Percentiles rank a stretch among this genome's conserved stretches.
Conservation (phyloP, 2,888 invertebrate genomes). For the Sericinus montela region DNA sequence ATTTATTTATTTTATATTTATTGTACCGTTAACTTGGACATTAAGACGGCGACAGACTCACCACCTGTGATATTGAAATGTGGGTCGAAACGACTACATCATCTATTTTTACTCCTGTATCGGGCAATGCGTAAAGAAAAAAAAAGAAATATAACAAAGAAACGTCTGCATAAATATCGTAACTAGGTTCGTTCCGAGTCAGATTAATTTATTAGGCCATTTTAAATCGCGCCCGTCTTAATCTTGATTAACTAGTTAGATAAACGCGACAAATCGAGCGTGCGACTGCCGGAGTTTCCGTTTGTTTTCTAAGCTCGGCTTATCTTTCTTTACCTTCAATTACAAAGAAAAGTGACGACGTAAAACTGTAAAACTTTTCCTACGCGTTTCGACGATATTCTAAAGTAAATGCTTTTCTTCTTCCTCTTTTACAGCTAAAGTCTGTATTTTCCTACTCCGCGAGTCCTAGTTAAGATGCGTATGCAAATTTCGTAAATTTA, state of each 20-base stretch:
- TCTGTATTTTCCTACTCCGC: too few relatives aligned
- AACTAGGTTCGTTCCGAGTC: neutral
- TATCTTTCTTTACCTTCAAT: constrained; percentile 16
- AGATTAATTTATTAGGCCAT: constrained; percentile 21
- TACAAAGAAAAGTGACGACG: constrained; percentile 9
- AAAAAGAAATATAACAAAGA: neutral
- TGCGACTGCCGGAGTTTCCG: constrained; percentile 32
- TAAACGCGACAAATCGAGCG: constrained; percentile 55
- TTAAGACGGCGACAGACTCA: too few relatives aligned
- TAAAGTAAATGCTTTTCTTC: too few relatives aligned
- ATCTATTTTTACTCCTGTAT: too few relatives aligned
- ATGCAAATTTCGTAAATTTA: too few relatives aligned
- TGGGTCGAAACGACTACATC: too few relatives aligned
- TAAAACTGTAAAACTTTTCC: neutral
- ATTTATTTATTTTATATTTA: too few relatives aligned
- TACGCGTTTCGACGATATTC: neutral
- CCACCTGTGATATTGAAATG: too few relatives aligned
- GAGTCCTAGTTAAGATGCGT: too few relatives aligned
- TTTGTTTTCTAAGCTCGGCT: constrained; percentile 15
- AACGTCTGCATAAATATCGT: neutral
- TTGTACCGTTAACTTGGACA: too few relatives aligned
- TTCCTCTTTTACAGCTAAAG: too few relatives aligned
- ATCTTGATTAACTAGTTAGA: constrained; percentile 61
- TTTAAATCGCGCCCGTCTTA: constrained; percentile 37
- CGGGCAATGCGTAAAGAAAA: neutral